Percentiles rank a stretch among this genome's conserved stretches.
Evolutionary conservation across 1,140 invertebrate species (phyloP).

Genomic region (Thalassaphorura encarpata): DNA sequence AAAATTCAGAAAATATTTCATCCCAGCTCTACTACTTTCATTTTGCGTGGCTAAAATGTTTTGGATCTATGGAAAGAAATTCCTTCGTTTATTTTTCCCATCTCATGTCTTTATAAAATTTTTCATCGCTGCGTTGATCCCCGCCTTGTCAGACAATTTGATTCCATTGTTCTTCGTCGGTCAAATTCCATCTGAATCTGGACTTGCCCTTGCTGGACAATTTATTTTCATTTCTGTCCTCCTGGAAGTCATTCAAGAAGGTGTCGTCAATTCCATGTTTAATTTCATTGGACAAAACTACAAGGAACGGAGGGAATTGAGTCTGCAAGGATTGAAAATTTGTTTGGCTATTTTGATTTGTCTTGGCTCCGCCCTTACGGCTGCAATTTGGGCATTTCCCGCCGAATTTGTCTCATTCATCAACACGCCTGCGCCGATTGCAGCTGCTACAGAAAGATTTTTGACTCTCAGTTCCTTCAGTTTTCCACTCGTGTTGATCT

Average conservation of each 20-base stretch:
- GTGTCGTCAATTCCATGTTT: constrained; percentile 21
- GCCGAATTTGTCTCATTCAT: constrained; percentile 15
- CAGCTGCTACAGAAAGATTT: constrained; percentile 12
- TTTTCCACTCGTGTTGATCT: constrained; percentile 14
- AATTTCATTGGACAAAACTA: constrained; percentile 19
- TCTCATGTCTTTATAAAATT: constrained; percentile 20
- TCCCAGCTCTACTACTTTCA: too few relatives aligned
- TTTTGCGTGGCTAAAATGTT: too few relatives aligned
- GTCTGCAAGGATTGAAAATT: constrained; percentile 16
- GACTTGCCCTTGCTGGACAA: constrained; percentile 17
- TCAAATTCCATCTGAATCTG: constrained; percentile 20
- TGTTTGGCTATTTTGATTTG: constrained; percentile 10
- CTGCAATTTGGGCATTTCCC: constrained; percentile 3
- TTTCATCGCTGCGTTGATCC: constrained; percentile 14
- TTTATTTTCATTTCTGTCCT: constrained; percentile 17
- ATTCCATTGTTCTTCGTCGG: constrained; percentile 25
- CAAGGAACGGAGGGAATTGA: constrained; percentile 6
- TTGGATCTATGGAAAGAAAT: too few relatives aligned
- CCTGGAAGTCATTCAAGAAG: constrained; percentile 25
- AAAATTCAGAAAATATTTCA: too few relatives aligned
- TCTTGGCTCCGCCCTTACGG: constrained; percentile 2
- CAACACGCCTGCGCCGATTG: constrained; percentile 18
- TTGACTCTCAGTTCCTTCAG: constrained; percentile 21
- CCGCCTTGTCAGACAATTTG: constrained; percentile 14
- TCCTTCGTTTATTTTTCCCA: constrained; percentile 15